A percentile compares a stretch with the other conserved stretches of the same genome.
Conservation (phyloP, 2,113 vertebrate species). For the Propithecus coquereli region DNA sequence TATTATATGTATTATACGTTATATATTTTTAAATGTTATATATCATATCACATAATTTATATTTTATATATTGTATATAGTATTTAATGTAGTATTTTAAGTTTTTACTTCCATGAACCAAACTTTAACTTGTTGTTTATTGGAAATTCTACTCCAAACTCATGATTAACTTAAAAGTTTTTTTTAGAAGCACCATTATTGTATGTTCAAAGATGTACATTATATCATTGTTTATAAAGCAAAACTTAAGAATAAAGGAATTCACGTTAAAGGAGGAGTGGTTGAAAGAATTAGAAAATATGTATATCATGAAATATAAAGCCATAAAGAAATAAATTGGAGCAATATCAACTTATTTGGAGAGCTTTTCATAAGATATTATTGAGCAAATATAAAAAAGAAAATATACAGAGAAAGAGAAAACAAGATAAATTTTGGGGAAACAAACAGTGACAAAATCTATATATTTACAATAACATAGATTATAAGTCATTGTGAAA, state of each 20-base stretch:
- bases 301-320: not conserved
- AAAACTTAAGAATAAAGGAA: not conserved
- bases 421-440: not conserved
- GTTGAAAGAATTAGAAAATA: not conserved
- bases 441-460: not conserved
- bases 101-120: not conserved
- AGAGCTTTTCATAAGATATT: not conserved
- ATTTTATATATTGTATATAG: not conserved
- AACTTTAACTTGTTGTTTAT: not conserved
- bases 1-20: not conserved
- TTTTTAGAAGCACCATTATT: not conserved
- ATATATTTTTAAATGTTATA: not conserved
- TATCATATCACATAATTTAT: not conserved
- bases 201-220: not conserved
- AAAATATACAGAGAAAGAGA: not conserved
- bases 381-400: not conserved
- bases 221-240: not conserved
- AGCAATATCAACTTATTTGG: not conserved
- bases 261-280: not conserved
- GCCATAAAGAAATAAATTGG: not conserved
- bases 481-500: not conserved
- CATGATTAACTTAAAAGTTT: not conserved
- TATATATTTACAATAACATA: not conserved
- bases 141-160: not conserved
- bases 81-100: not conserved